Evolutionary conservation across 2,113 vertebrate species (phyloP).

Genomic region (Cepphus grylle): DNA sequence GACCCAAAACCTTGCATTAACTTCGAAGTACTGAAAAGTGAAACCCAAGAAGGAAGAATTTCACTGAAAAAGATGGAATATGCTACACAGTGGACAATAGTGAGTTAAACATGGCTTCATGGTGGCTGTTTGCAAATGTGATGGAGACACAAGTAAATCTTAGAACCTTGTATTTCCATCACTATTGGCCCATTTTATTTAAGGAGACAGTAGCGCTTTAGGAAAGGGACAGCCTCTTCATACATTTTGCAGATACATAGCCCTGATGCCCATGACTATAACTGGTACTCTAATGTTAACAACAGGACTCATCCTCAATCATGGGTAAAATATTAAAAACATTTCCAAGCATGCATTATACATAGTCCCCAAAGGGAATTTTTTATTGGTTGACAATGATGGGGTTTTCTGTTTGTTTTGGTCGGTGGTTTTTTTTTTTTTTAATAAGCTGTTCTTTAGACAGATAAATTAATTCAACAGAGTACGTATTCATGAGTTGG

Average conservation of each 20-base stretch:
- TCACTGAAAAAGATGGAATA: background rate
- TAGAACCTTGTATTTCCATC: background rate
- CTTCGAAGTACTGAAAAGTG: background rate
- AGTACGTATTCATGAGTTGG: background rate
- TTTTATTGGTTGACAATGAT: background rate
- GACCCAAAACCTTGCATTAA: background rate
- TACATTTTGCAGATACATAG: background rate
- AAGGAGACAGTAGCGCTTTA: background rate
- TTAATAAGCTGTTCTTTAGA: background rate
- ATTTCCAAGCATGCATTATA: background rate
- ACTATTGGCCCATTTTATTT: background rate
- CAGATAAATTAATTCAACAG: background rate
- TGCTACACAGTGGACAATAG: background rate
- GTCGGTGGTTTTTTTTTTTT: background rate
- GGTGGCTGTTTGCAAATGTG: background rate
- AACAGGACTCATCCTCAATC: background rate
- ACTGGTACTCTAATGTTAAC: background rate
- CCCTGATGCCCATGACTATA: background rate
- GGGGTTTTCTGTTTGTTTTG: background rate
- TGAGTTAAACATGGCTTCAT: background rate
- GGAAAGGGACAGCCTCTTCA: background rate
- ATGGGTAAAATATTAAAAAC: background rate
- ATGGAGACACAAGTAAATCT: background rate
- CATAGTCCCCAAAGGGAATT: background rate
- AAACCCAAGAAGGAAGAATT: background rate